Evolutionary conservation across 2,113 vertebrate genomes (phyloP).

Genomic region (Chaetodon auriga): DNA sequence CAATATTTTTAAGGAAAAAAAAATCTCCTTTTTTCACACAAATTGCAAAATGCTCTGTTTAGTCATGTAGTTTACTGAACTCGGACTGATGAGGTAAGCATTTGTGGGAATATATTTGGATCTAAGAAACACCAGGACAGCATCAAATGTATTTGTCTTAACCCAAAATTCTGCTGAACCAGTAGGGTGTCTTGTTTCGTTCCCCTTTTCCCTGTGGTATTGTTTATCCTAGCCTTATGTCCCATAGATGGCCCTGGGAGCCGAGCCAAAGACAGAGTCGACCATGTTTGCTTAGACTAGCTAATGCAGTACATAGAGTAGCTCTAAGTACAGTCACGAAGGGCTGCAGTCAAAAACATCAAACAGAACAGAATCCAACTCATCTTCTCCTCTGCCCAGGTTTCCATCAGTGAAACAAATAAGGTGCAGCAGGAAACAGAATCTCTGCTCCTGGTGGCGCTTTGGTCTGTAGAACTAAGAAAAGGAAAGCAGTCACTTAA

Average conservation of each 20-base stretch:
- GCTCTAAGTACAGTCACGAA: not conserved
- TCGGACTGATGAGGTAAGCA: not conserved
- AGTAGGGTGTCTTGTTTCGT: not conserved
- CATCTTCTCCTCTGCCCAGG: not conserved
- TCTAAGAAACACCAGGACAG: not conserved
- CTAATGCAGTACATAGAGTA: not conserved
- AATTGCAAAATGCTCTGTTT: too few relatives aligned
- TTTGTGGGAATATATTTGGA: not conserved
- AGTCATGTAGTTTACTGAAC: not conserved
- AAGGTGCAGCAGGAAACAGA: conserved; percentile 15
- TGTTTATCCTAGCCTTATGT: not conserved
- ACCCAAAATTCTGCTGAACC: not conserved
- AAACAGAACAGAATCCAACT: not conserved
- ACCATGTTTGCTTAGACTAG: not conserved
- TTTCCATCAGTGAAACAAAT: conserved; percentile 36
- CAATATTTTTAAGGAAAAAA: too few relatives aligned
- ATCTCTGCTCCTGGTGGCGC: conserved; percentile 1
- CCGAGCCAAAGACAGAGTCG: not conserved
- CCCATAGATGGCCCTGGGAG: not conserved
- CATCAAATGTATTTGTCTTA: not conserved
- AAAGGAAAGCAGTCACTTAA: conserved; percentile 20
- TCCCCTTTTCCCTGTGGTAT: not conserved
- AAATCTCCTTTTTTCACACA: too few relatives aligned
- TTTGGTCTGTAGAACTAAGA: conserved; percentile 15
- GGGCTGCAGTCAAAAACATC: not conserved